Base-by-base conservation (phyloP, 1,140 invertebrate genomes). In the Ooceraea biroi region DNA sequence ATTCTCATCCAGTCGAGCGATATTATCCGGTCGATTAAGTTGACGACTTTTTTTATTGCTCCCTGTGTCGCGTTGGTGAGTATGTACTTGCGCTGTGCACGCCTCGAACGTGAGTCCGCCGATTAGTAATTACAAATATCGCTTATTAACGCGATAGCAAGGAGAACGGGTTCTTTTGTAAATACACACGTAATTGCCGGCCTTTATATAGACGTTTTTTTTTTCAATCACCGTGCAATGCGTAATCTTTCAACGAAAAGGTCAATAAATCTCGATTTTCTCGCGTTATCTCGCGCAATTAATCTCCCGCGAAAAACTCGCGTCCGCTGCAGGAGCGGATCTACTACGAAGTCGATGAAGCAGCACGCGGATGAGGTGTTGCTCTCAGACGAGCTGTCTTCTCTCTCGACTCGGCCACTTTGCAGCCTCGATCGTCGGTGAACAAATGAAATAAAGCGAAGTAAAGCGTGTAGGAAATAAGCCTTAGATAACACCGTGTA, bases 91-190 rank as follows among this genome's bases (percentile, higher is more conserved):
- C 68, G 46, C 25, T 25, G 36, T 36, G 17, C 72, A 25, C 44
- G 41, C 63, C 57, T 76, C 58, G 12, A 19, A 17, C 46, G 36
- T 55, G 60, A 69, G 22, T 69, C 36, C 36, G 3, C 30, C 76
- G 65, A 80, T 69, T 80, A 57, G 65, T 22, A 71, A 80, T 80
- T 80, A 80, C 48, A 57, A 80, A 80, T 80, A 71, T 80, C 66
- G 22, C 65, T 69, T 69, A 78, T 80, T 80, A 71, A 27, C 63
- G 25, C 61, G 74, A 27, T 50, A 27, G 74, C 76, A 71, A 80
- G 65, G 76, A 80, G 52, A 71, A 80, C 76, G n/a, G 22, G 76
- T 80, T 80, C 36, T 22, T 46, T 71, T 46, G 65, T 41, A 57
- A 71, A 80, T 80, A 69, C 36, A 69, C 30, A 12, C 63, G 27